Evolutionary conservation across 1,140 invertebrate species (phyloP).

Genomic region (Megalopta genalis): DNA sequence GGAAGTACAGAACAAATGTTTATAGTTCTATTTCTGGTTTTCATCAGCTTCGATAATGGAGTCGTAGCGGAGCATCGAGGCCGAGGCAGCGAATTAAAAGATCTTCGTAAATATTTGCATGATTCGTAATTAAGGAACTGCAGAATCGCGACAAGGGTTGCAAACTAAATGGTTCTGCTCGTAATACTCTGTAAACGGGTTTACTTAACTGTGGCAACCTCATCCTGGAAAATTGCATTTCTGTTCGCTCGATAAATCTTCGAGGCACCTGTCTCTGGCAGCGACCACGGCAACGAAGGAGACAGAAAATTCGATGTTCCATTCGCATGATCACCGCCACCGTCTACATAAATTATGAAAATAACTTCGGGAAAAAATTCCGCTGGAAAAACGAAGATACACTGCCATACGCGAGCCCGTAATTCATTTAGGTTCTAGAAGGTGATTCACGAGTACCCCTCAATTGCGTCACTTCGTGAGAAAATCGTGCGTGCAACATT

Average conservation of each 20-base stretch:
- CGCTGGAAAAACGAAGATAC: too few relatives aligned
- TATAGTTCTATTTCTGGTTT: background rate
- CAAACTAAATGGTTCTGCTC: constrained; percentile 6
- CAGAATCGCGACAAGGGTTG: constrained; percentile 14
- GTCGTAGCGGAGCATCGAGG: background rate
- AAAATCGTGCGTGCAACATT: too few relatives aligned
- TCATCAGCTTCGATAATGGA: background rate
- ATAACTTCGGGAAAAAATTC: background rate
- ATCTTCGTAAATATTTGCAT: constrained; percentile 2
- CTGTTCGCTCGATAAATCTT: constrained; percentile 48
- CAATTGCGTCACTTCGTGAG: too few relatives aligned
- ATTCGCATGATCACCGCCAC: background rate
- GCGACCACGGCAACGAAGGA: background rate
- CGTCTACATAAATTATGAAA: background rate
- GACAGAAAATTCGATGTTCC: constrained; percentile 35
- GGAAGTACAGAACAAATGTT: too few relatives aligned
- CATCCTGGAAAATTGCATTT: constrained; percentile 50
- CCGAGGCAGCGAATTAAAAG: background rate
- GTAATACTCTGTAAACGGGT: constrained; percentile 11
- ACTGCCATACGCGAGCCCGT: too few relatives aligned
- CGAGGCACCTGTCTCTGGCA: constrained; percentile 1
- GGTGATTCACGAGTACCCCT: too few relatives aligned
- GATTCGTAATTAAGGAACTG: constrained; percentile 25
- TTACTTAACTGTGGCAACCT: constrained; percentile 37
- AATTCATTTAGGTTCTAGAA: too few relatives aligned